Base-by-base conservation (phyloP, 2,888 invertebrate species). In the Tyria jacobaeae region DNA sequence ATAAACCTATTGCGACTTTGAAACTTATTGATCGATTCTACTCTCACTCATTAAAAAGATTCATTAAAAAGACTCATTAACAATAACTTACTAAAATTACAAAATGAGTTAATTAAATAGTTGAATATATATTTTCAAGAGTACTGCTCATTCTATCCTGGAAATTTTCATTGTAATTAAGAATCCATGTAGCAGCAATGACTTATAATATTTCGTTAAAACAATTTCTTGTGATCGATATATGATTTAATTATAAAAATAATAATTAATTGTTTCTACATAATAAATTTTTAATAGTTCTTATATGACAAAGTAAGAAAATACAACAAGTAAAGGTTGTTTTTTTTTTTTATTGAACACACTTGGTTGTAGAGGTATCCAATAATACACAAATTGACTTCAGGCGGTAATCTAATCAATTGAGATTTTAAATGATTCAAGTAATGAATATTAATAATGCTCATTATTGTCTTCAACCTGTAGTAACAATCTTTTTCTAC, bases 401-500 rank as follows among this genome's bases (percentile, higher is more conserved):
- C 17, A 10, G 0, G 7, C 7, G n/a, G n/a, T n/a, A n/a, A 41
- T 41, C 41, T 17, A 41, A 41, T 7, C 41, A 21, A 21, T 21
- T 44, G 21, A 6, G 12, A 10, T 44, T 44, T 21, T 21, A 44
- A 1, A 21, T 10, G 44, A 4, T 41, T 41, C 41, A 12, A 44
- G 3, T 44, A 10, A 12, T 44, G 12, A 44, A 44, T 44, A 21
- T 17, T 41, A 2, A 41, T n/a, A 50, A 15, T 27, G 25, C 24
- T n/a, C 14, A 7, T 39, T 55, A 15, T 24, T 37, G 6, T n/a
- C n/a, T 37, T 39, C 55, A 50, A 25, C 35, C 24, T n/a, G 3
- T 25, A n/a, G 12, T n/a, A 10, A 53, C 3, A 15, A 61, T 59
- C 51, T 57, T 44, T 53, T 50, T 55, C 57, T 71, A 80, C 60